A percentile compares a stretch with the other conserved stretches of the same genome.
Evolutionary conservation across 2,888 invertebrate species (phyloP).

Genomic region (Biston betularia): DNA sequence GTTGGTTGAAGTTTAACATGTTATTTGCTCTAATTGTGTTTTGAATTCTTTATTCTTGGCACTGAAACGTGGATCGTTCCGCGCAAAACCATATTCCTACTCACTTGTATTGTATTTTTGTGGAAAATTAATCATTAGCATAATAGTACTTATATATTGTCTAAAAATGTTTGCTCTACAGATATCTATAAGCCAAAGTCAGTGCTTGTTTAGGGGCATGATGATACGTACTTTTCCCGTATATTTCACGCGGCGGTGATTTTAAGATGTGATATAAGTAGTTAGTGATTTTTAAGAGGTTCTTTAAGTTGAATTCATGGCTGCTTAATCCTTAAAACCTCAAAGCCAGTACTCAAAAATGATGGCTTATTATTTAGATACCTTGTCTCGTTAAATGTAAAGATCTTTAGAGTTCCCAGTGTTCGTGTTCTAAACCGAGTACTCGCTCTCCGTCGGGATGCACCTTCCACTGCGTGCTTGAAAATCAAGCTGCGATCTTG

Average conservation of each 20-base stretch:
- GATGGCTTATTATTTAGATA: not conserved
- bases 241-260: slow-evolving; percentile 26
- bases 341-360: not conserved
- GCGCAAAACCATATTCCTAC: too few species aligned
- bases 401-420: too few species aligned
- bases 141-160: not conserved
- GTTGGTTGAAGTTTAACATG: too few species aligned
- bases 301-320: slow-evolving; percentile 6
- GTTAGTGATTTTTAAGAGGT: slow-evolving; percentile 10
- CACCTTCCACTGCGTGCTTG: too few species aligned
- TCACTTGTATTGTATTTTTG: too few species aligned
- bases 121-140: not conserved
- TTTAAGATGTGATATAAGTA: slow-evolving; percentile 27
- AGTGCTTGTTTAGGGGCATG: slow-evolving; percentile 4
- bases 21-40: too few species aligned
- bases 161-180: not conserved
- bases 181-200: not conserved
- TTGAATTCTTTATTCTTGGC: too few species aligned
- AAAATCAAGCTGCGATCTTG: too few species aligned
- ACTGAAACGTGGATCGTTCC: too few species aligned
- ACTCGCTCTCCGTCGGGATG: too few species aligned
- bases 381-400: too few species aligned
- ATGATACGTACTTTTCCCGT: slow-evolving; percentile 27
- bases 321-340: not conserved
- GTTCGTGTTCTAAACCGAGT: too few species aligned